These are phyloP conservation scores for Troides helena DNA, from an alignment of 2,888 invertebrate genomes.

Conservation along the genomic window DNA sequence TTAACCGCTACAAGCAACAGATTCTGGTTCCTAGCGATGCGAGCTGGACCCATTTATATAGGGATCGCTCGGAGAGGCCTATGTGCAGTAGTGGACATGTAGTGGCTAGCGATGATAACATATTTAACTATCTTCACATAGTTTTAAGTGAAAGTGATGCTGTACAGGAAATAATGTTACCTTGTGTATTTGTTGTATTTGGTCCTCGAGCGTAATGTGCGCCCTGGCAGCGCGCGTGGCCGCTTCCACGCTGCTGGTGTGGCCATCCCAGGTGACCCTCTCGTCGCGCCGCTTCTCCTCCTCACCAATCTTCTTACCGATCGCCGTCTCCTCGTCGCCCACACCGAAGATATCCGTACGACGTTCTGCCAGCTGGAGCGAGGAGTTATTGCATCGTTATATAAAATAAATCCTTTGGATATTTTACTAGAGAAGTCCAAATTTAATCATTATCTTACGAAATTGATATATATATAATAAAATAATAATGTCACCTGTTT, in stretches of 20 bases:
- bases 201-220: conserved; percentile 97
- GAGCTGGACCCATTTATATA: too few species aligned
- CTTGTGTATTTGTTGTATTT: conserved; percentile 98
- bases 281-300: conserved; percentile 93
- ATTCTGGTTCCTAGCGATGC: too few species aligned
- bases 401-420: too few species aligned
- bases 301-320: conserved; percentile 98
- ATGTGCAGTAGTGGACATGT: too few species aligned
- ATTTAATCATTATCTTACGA: too few species aligned
- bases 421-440: too few species aligned
- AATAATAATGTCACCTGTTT: conserved; percentile 80
- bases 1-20: too few species aligned
- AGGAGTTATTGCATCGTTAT: not conserved
- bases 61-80: too few species aligned
- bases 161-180: conserved; percentile 56
- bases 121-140: too few species aligned
- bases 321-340: conserved; percentile 98
- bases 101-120: too few species aligned
- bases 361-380: conserved; percentile 90
- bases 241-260: conserved; percentile 97
- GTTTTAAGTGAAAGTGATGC: too few species aligned
- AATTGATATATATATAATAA: not conserved
- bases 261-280: conserved; percentile 98
- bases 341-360: conserved; percentile 99
- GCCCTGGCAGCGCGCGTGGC: conserved; percentile 96